Base-by-base conservation (phyloP, 64 coral and sea anemone genomes). In the Pocillopora verrucosa region DNA sequence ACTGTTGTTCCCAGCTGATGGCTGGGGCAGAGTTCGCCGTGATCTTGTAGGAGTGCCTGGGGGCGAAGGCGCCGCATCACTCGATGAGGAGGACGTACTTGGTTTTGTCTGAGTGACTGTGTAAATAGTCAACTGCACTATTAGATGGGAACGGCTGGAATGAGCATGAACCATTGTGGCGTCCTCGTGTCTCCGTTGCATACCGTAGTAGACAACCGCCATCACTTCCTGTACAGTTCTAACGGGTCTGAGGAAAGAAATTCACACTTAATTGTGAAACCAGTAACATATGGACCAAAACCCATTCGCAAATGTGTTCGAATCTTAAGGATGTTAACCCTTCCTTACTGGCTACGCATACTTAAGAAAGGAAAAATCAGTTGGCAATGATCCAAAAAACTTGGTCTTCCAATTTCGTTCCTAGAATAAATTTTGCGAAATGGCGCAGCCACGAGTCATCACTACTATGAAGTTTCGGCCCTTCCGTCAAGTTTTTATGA, bases 151-250 rank as follows among this genome's bases (percentile, higher is more conserved):
- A 34, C 97, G 93, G 34, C 97, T 99, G 16, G 97, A 99, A 68
- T 99, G 97, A 11, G 97, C 94, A 82, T 99, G 97, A n/a, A 99
- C 94, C 90, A 93, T 99, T 16, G 97, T 99, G 5, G 97, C 97
- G 61, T 99, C 97, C 59, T 99, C 97, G 34, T 99, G 97, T 15
- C 97, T 88, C 80, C 94, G 84, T 22, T 89, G 80, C 88, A 99
- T 99, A 16, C 97, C 97, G n/a, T 95, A 93, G 78, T 95, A 92
- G 5, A 99, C 97, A 12, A 95, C 61, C 16, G 86, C 89, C 97
- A 99, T 99, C 6, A 99, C 93, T 36, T 99, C 97, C 84, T 93
- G 88, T 17, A 99, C 94, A 35, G 87, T 99, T 30, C 78, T 91
- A 17, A 95, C 94, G 26, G 97, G 62, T 59, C 97, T 99, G 16